phyloP scores from a whole-genome alignment of 2,113 vertebrate species.

The Morone saxatilis region DNA sequence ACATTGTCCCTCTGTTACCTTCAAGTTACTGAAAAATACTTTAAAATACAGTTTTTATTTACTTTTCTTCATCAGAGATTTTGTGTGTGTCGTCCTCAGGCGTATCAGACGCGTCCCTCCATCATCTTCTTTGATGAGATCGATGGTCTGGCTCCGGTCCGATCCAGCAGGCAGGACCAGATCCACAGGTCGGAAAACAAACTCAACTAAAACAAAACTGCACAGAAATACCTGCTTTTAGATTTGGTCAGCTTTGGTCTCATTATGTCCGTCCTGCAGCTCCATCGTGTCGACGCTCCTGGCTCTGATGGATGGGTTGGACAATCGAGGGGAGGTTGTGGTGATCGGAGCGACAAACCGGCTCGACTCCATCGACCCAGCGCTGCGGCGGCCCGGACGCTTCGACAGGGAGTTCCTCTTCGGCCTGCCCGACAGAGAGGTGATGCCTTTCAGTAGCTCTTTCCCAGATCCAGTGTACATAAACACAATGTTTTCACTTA shows the following conservation, averaged over 20 bases:
- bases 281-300: conserved; percentile 94
- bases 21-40: too few relatives aligned
- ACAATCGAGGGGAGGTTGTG: conserved; percentile 91
- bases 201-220: background rate
- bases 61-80: too few relatives aligned
- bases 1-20: too few relatives aligned
- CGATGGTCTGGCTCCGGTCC: conserved; percentile 92
- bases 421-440: conserved; percentile 91
- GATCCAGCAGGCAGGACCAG: conserved; percentile 94
- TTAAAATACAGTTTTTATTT: too few relatives aligned
- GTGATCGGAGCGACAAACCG: conserved; percentile 95
- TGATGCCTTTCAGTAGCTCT: conserved; percentile 49
- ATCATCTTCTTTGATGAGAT: conserved; percentile 98
- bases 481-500: background rate
- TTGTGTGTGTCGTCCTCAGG: conserved; percentile 76
- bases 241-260: background rate
- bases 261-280: conserved; percentile 67
- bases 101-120: conserved; percentile 91
- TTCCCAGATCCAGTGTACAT: background rate
- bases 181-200: conserved; percentile 88
- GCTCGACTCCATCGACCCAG: conserved; percentile 93
- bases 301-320: conserved; percentile 93
- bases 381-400: conserved; percentile 91
- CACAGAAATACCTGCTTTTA: background rate
- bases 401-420: conserved; percentile 95